A percentile compares a stretch with the other conserved stretches of the same genome.
Conservation (phyloP, 30 jellyfish, hydroid and myxozoan genomes). For the Pelagia noctiluca region DNA sequence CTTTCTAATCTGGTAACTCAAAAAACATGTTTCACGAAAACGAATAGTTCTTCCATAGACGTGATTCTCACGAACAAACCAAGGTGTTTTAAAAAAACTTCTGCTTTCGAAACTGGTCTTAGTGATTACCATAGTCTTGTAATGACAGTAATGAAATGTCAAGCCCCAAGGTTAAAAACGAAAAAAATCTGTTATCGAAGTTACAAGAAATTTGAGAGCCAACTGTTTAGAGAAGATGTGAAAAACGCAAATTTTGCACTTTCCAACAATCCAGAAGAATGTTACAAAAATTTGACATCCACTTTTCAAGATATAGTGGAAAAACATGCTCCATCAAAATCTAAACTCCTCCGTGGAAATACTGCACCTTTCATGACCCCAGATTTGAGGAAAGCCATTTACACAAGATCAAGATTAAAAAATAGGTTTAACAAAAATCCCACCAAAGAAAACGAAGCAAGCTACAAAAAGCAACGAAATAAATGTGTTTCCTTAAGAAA, state of each 20-base stretch:
- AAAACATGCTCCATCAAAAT: constrained; percentile 37
- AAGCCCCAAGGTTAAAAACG: constrained; percentile 25
- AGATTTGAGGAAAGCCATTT: constrained; percentile 21
- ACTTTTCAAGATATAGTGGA: constrained; percentile 20
- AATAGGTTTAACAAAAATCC: constrained; percentile 33
- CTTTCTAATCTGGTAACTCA: neutral
- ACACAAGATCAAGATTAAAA: constrained; percentile 41
- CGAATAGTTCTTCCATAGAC: constrained; percentile 30
- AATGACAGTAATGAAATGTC: constrained; percentile 11
- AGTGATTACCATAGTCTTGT: constrained; percentile 45
- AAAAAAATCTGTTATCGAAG: constrained; percentile 11
- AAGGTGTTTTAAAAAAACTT: constrained; percentile 17
- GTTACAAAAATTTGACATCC: constrained; percentile 2
- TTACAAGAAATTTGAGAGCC: constrained; percentile 10
- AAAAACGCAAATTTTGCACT: neutral
- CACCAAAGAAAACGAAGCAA: constrained; percentile 17
- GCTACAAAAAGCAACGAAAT: constrained; percentile 30
- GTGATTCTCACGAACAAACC: constrained; percentile 30
- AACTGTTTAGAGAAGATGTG: constrained; percentile 3
- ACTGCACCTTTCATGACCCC: constrained; percentile 27
- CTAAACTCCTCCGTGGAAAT: constrained; percentile 22
- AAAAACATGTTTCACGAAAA: neutral
- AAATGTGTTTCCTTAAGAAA: constrained; percentile 21
- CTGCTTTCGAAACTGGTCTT: constrained; percentile 47
- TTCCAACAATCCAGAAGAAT: neutral